A percentile compares a stretch with the other conserved stretches of the same genome.
Evolutionary conservation across 2,113 vertebrate genomes (phyloP).

Genomic region (Pomatostomus ruficeps): DNA sequence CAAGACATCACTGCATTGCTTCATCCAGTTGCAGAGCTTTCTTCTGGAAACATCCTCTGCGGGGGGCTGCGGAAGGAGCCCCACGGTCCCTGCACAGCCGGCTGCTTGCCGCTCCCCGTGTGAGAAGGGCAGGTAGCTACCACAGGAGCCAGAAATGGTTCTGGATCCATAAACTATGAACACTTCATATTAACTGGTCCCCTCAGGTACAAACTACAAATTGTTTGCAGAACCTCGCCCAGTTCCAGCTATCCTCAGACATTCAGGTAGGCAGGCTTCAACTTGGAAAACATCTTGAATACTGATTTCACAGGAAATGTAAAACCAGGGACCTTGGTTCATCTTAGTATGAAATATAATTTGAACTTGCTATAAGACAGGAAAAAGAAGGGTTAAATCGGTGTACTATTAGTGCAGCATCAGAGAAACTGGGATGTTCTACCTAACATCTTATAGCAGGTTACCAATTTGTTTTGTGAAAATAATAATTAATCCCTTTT

Average conservation of each 20-base stretch:
- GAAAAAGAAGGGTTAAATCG: background rate
- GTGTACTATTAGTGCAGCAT: background rate
- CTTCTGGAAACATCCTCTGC: background rate
- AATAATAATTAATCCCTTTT: background rate
- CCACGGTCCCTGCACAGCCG: fast-evolving
- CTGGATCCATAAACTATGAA: background rate
- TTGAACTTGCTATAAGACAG: background rate
- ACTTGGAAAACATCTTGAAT: background rate
- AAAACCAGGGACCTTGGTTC: background rate
- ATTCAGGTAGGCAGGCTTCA: background rate
- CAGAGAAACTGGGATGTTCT: background rate
- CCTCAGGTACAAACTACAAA: background rate
- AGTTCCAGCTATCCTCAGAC: background rate
- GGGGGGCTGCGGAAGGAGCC: background rate
- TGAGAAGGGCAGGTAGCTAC: background rate
- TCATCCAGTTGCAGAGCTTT: background rate
- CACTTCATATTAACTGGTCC: background rate
- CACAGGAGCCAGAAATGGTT: background rate
- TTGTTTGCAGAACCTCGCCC: background rate
- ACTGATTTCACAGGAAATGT: fast-evolving
- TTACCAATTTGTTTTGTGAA: background rate
- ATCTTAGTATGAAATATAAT: background rate
- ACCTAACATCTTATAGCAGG: background rate
- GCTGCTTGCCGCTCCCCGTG: background rate
- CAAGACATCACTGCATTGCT: background rate